These are phyloP conservation scores for Arrhamphus sclerolepis DNA, from an alignment of 2,797 vertebrate genomes.

Conservation along the genomic window DNA sequence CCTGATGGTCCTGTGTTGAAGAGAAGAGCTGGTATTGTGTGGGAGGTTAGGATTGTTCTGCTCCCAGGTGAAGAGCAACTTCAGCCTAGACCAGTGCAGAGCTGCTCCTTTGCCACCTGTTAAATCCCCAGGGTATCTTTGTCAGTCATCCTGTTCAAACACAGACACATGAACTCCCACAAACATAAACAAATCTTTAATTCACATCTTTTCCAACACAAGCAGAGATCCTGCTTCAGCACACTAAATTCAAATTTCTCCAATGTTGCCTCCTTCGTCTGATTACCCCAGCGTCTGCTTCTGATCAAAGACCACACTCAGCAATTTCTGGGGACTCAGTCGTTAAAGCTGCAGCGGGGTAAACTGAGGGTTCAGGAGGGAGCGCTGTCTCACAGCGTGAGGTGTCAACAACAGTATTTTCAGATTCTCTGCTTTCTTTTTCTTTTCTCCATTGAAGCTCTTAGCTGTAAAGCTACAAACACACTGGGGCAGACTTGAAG, in stretches of 20 bases:
- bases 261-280: constrained; percentile 46
- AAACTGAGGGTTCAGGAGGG: constrained; percentile 56
- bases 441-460: constrained; percentile 45
- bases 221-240: constrained; percentile 58
- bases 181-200: constrained; percentile 12
- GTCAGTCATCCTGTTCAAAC: constrained; percentile 43
- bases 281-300: constrained; percentile 63
- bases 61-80: constrained; percentile 59
- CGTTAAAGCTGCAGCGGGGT: constrained; percentile 34
- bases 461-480: constrained; percentile 49
- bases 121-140: constrained; percentile 60
- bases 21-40: constrained; percentile 50
- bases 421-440: constrained; percentile 50
- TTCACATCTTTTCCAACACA: constrained; percentile 17
- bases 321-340: constrained; percentile 47
- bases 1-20: constrained; percentile 41
- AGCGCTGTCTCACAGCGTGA: constrained; percentile 31
- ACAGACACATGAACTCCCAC: constrained; percentile 8
- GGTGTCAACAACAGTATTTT: constrained; percentile 60
- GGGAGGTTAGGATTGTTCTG: constrained; percentile 58
- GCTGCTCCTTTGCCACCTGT: constrained; percentile 68
- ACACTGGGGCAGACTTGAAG: constrained; percentile 48
- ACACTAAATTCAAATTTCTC: constrained; percentile 59
- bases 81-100: constrained; percentile 52
- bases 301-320: constrained; percentile 64